These are phyloP conservation scores for Limnephilus lunatus DNA, from an alignment of 2,888 invertebrate species.

Conservation along the genomic window DNA sequence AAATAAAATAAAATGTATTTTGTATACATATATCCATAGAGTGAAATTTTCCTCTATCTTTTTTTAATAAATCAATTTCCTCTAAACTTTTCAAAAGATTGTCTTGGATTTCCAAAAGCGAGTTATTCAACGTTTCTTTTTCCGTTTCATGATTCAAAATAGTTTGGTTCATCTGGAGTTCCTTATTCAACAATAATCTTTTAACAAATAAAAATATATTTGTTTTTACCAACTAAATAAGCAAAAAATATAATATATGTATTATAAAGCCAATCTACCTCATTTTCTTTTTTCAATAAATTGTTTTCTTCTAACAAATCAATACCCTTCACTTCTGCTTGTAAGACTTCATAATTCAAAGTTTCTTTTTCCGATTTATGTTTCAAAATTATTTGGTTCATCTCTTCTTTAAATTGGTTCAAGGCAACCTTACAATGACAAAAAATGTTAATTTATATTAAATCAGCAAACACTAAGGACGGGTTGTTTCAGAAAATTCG, in stretches of 20 bases:
- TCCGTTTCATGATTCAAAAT: not conserved
- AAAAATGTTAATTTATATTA: not conserved
- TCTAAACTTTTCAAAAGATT: not conserved
- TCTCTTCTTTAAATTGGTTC: not conserved
- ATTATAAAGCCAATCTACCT: constrained; percentile 8
- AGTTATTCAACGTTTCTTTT: constrained; percentile 25
- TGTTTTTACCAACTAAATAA: not conserved
- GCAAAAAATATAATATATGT: not conserved
- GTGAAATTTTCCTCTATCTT: constrained; percentile 36
- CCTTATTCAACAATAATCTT: not conserved
- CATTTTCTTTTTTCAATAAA: not conserved
- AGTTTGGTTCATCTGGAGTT: constrained; percentile 8
- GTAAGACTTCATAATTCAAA: not conserved
- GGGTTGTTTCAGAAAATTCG: too few relatives aligned
- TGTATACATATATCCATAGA: too few relatives aligned
- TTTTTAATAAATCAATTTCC: constrained; percentile 48
- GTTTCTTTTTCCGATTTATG: not conserved
- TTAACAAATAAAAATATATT: not conserved
- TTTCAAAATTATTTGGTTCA: not conserved
- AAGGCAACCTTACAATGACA: not conserved
- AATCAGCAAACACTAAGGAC: not conserved
- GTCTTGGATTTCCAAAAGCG: constrained; percentile 8
- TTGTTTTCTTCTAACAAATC: not conserved
- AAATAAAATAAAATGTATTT: not conserved
- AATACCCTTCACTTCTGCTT: not conserved